phyloP scores from a whole-genome alignment of 2,888 invertebrate genomes.

The Agrilus biguttatus region DNA sequence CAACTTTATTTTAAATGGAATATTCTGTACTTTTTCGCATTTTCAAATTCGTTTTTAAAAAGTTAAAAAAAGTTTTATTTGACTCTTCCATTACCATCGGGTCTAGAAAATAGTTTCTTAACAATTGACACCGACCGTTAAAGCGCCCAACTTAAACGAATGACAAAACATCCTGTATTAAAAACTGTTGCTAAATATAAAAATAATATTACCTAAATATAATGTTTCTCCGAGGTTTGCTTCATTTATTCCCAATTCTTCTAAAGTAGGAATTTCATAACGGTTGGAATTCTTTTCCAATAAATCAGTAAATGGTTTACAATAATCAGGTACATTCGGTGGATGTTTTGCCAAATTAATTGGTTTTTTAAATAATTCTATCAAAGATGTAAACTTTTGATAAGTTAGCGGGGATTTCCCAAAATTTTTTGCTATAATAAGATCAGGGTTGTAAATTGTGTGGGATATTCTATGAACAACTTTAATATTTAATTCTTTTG shows the following conservation, averaged over 20 bases:
- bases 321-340: constrained; percentile 18
- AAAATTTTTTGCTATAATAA: constrained; percentile 68
- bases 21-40: too few species aligned
- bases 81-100: too few species aligned
- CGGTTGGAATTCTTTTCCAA: constrained; percentile 59
- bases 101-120: too few species aligned
- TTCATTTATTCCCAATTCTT: constrained; percentile 49
- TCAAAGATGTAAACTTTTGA: constrained; percentile 70
- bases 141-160: too few species aligned
- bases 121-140: too few species aligned
- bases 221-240: too few species aligned
- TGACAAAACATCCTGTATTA: too few species aligned
- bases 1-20: too few species aligned
- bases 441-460: constrained; percentile 63
- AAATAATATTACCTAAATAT: too few species aligned
- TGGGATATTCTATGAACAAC: constrained; percentile 68
- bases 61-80: too few species aligned
- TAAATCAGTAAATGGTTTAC: constrained; percentile 56
- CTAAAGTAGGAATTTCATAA: constrained; percentile 72
- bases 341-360: constrained; percentile 35
- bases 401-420: constrained; percentile 75
- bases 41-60: too few species aligned
- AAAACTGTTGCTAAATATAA: too few species aligned
- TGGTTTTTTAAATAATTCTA: constrained; percentile 64
- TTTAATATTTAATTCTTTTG: constrained; percentile 62